phyloP scores from a whole-genome alignment of 2,888 invertebrate genomes.

The Polia nebulosa region DNA sequence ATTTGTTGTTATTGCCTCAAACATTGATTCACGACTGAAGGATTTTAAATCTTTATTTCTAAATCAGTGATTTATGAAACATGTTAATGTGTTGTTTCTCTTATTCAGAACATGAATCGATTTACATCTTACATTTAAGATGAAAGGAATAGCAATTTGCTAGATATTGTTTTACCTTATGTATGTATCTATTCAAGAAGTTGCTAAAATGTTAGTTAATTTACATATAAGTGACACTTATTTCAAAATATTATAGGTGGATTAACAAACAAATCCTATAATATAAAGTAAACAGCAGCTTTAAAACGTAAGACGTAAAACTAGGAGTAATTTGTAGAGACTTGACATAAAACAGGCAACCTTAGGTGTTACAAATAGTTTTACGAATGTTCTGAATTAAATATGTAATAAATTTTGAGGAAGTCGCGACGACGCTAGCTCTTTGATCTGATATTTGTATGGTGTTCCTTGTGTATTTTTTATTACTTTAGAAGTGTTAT shows the following conservation, averaged over 20 bases:
- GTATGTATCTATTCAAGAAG: neutral
- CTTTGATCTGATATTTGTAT: slow-evolving; percentile 43
- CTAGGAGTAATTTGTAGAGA: slow-evolving; percentile 52
- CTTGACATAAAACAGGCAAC: slow-evolving; percentile 58
- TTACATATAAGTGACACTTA: slow-evolving; percentile 8
- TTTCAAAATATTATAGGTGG: slow-evolving; percentile 4
- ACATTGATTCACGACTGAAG: slow-evolving; percentile 17
- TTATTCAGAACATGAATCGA: slow-evolving; percentile 22
- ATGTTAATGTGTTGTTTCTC: slow-evolving; percentile 27
- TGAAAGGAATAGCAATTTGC: slow-evolving; percentile 12
- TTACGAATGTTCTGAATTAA: slow-evolving; percentile 60
- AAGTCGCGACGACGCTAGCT: slow-evolving; percentile 49
- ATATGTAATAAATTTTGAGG: slow-evolving; percentile 62
- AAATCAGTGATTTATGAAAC: slow-evolving; percentile 42
- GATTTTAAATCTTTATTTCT: slow-evolving; percentile 30
- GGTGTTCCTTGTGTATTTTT: slow-evolving; percentile 8
- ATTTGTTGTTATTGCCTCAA: slow-evolving; percentile 12
- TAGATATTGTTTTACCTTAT: neutral
- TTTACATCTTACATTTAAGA: slow-evolving; percentile 25
- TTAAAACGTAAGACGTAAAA: slow-evolving; percentile 43
- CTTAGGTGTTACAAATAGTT: slow-evolving; percentile 52
- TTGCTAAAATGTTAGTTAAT: neutral
- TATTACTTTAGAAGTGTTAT: slow-evolving; percentile 25
- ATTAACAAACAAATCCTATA: slow-evolving; percentile 23
- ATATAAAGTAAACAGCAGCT: slow-evolving; percentile 36